Evolutionary conservation across 2,888 invertebrate species (phyloP), one percentile per base, ranked within the genome.

Genomic region (Eudasyphora cyanicolor): DNA sequence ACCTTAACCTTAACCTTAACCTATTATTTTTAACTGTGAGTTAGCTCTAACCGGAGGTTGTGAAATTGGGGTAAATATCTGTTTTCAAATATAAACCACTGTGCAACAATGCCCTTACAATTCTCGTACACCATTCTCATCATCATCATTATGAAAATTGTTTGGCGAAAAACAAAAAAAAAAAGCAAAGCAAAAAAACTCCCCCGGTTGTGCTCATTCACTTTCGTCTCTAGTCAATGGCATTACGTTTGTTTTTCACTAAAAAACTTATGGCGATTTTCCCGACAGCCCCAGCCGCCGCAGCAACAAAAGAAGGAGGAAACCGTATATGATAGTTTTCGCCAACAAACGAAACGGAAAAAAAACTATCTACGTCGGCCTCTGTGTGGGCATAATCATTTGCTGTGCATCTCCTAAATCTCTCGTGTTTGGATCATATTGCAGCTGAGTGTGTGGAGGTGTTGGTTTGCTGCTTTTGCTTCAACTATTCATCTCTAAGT

Each of bases 141-240:
- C 24, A 42, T 64, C 27, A 45, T 70, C 17, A 21, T 29, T 35
- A 49, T 38, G 24, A 19, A 32, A 60, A 42, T n/a, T 42, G 62
- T 24, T 21, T 64, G 32, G 4, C 8, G 32, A 38, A 38, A 38
- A 12, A n/a, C 45, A 7, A 45, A 32, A 45, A 45, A 7, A 45
- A 32, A 45, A 45, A 14, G 45, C 45, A 45, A 45, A 14, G n/a
- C n/a, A n/a, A n/a, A 14, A 38, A 73, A 45, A n/a, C 21, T 57
- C 14, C 70, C 29, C 64, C 19, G 70, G 70, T 75, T 75, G 54
- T 78, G 75, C 70, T 82, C 78, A 62, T 62, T 70, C 62, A 78
- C 51, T 78, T 78, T 75, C 71, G 54, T 10, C 76, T 79, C 64
- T 32, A 82, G 71, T 54, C 54, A n/a, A 45, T n/a, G 2, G 64